Base-by-base conservation (phyloP, 2,113 vertebrate genomes). In the Corythaixoides concolor region DNA sequence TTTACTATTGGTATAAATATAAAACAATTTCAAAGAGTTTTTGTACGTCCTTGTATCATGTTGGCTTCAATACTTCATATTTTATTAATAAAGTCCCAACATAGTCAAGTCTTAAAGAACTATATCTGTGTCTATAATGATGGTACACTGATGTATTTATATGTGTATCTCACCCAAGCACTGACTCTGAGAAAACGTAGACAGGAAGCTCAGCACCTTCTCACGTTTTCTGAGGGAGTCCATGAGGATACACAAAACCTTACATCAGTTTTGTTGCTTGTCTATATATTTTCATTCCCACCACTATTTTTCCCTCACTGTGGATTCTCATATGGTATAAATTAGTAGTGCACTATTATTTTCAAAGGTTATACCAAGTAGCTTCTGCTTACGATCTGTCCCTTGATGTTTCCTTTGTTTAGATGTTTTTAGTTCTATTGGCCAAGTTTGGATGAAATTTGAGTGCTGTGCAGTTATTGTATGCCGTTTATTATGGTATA, bases 361-460 rank as follows among this genome's bases (percentile, higher is more conserved):
- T 95, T 72, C 77, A 93, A 85, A 86, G 45, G 45, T 75, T 94
- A 52, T 39, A 85, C 56, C 39, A 63, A 92, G 64, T 82, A 94
- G 81, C 77, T 92, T 95, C 87, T 93, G 47, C 77, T 85, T 87
- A 73, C 0, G 2, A 82, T 91, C 80, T 78, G 24, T 62, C 78
- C 74, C 69, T 93, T 95, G 62, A 77, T 79, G 87, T 89, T 93
- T 62, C 32, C 39, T 91, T 91, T 89, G 49, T 94, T 92, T 90
- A 62, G 64, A 85, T 66, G 66, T 12, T 93, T 92, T 94, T 45
- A 86, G 75, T 90, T 83, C 37, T 77, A 26, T 67, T 92, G 72
- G 79, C 92, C 79, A 89, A 88, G 63, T 74, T 86, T 39, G 55
- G 83, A 66, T 82, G 80, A 81, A 75, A 92, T 85, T 59, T 68